These are phyloP conservation scores for Zosterops japonicus DNA, from an alignment of 2,113 vertebrate genomes.

Conservation along the genomic window DNA sequence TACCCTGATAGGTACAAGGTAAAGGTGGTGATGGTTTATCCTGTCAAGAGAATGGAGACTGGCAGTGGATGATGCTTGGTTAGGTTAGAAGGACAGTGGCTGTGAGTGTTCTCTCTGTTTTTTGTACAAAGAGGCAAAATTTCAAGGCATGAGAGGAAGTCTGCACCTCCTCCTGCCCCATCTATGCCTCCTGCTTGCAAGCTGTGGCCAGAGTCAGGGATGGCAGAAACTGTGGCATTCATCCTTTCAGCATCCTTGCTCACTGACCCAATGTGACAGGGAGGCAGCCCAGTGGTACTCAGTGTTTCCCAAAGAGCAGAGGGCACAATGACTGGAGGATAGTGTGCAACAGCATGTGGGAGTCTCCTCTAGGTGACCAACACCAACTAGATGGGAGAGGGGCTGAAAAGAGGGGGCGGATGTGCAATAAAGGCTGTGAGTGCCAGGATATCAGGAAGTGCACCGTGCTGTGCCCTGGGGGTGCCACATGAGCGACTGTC, in stretches of 20 bases:
- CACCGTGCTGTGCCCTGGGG: accelerated
- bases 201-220: neutral
- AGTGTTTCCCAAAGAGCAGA: neutral
- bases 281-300: neutral
- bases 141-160: neutral
- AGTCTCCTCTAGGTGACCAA: neutral
- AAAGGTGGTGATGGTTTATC: neutral
- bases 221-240: neutral
- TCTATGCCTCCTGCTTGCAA: neutral
- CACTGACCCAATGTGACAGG: neutral
- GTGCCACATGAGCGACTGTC: neutral
- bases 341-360: neutral
- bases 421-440: neutral
- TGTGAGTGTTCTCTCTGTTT: neutral
- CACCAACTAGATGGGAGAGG: neutral
- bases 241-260: neutral
- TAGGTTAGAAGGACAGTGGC: neutral
- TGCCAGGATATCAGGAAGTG: accelerated
- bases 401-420: accelerated
- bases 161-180: neutral
- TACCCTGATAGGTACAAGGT: neutral
- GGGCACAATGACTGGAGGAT: accelerated
- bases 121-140: neutral
- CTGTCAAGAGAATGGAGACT: neutral
- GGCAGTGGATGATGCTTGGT: neutral